Conservation (phyloP, 2,797 vertebrate genomes). For the Eulemur albifrons region DNA sequence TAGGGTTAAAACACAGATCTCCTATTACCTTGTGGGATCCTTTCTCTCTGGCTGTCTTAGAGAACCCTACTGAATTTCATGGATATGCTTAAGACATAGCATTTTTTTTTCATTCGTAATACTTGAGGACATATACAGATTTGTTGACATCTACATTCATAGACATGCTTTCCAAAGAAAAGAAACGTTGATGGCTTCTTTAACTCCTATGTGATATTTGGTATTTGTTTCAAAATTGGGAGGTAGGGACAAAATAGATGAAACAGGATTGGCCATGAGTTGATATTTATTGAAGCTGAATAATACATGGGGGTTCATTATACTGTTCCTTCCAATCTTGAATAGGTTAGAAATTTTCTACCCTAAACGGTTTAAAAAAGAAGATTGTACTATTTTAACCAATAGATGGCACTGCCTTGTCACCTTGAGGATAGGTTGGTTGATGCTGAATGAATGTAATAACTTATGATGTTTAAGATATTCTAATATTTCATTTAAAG, state of each 20-base stretch:
- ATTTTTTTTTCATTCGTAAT: neutral
- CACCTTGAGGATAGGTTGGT: conserved; percentile 12
- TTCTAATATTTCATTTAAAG: conserved; percentile 25
- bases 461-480: neutral
- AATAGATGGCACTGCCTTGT: conserved; percentile 68
- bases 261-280: neutral
- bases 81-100: neutral
- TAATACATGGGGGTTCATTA: neutral
- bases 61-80: neutral
- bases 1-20: neutral
- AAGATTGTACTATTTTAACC: conserved; percentile 30
- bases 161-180: neutral
- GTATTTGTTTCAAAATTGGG: neutral
- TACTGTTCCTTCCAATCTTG: neutral
- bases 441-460: neutral
- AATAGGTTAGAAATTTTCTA: neutral
- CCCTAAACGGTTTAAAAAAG: conserved; percentile 23
- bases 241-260: neutral
- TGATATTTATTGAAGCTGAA: neutral
- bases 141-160: neutral
- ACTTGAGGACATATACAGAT: neutral
- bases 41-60: neutral
- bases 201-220: neutral
- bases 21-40: neutral
- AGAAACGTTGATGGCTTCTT: neutral